Conservation (phyloP, 2,888 invertebrate species). For the Mimachlamys varia region DNA sequence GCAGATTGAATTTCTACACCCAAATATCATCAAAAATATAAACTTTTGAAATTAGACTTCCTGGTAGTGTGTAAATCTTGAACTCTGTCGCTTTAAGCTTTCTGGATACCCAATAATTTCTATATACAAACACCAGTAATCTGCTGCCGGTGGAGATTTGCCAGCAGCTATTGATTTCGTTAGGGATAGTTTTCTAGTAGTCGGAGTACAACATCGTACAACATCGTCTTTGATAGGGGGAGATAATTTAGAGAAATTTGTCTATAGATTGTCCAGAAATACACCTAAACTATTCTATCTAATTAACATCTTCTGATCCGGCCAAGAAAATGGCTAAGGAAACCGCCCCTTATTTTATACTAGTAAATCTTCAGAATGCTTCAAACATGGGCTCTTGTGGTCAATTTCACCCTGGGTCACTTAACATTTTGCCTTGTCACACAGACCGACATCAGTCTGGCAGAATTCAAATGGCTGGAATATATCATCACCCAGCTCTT, state of each 20-base stretch:
- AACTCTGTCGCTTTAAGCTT: neutral
- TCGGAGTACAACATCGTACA: neutral
- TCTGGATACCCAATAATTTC: neutral
- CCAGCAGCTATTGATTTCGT: neutral
- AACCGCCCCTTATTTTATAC: neutral
- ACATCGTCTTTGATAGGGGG: neutral
- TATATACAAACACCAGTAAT: neutral
- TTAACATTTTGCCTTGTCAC: constrained; percentile 9
- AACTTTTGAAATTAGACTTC: neutral
- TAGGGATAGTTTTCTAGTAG: neutral
- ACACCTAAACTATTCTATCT: neutral
- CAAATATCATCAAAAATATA: neutral
- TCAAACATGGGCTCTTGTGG: neutral
- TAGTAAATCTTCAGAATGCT: constrained; percentile 11
- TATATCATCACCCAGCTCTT: neutral
- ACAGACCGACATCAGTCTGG: neutral
- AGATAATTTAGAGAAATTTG: constrained; percentile 15
- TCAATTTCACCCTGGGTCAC: neutral
- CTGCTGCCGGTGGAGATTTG: neutral
- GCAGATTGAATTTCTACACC: neutral
- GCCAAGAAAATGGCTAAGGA: neutral
- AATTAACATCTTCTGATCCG: neutral
- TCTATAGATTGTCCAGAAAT: neutral
- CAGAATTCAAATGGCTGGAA: neutral
- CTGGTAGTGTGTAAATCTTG: neutral